phyloP scores from a whole-genome alignment of 2,113 vertebrate genomes.

The Periophthalmodon schlosseri region DNA sequence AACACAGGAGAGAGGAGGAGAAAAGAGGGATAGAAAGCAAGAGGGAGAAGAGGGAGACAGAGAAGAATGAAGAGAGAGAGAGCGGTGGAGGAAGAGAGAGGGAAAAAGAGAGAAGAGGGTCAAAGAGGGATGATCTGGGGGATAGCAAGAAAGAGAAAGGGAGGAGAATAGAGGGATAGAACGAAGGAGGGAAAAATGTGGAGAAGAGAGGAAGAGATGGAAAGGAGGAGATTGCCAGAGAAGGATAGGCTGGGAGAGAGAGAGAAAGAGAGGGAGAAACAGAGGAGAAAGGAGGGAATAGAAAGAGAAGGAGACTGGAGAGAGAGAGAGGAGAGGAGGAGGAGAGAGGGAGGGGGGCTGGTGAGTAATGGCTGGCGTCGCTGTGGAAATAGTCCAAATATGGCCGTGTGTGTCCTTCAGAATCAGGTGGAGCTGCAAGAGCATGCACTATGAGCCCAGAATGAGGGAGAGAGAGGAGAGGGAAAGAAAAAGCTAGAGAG shows the following conservation, averaged over 20 bases:
- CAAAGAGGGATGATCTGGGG: not conserved
- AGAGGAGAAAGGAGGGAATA: not conserved
- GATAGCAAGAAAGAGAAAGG: too few species aligned
- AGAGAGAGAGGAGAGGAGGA: too few species aligned
- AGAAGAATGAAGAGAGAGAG: too few species aligned
- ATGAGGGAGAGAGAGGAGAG: not conserved
- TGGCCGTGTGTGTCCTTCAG: conserved; percentile 13
- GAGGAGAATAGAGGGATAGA: not conserved
- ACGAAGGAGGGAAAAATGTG: not conserved
- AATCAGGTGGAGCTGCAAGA: conserved; percentile 2
- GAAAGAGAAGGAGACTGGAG: not conserved
- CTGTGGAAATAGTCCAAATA: conserved; percentile 53
- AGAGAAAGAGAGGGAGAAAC: not conserved
- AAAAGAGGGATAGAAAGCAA: too few species aligned
- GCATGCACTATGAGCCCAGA: not conserved
- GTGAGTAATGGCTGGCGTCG: conserved; percentile 43
- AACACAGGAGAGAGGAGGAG: too few species aligned
- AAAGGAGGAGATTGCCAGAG: not conserved
- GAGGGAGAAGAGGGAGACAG: too few species aligned
- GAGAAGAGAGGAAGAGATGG: not conserved
- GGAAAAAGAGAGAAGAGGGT: not conserved
- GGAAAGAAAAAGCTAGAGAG: not conserved
- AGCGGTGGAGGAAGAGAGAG: not conserved
- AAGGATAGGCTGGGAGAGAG: not conserved
- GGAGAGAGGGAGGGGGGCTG: not conserved